These are phyloP conservation scores for Acrocera orbiculus DNA, from an alignment of 2,888 invertebrate genomes.

Conservation along the genomic window DNA sequence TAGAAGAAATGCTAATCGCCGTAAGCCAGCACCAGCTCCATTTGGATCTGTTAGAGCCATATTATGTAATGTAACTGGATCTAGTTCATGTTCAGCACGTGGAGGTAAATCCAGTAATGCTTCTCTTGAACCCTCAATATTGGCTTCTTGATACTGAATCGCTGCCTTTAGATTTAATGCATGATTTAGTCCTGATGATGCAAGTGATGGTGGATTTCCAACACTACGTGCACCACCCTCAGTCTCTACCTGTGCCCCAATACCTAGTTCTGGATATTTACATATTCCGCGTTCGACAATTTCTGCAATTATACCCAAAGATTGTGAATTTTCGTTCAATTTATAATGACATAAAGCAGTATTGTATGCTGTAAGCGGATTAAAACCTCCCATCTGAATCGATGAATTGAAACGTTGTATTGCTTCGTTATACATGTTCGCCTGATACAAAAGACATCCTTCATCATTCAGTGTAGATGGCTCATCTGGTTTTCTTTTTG, in stretches of 20 bases:
- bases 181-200: slow-evolving; percentile 92
- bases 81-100: slow-evolving; percentile 88
- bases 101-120: slow-evolving; percentile 82
- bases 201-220: slow-evolving; percentile 72
- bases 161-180: slow-evolving; percentile 98
- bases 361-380: slow-evolving; percentile 85
- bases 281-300: slow-evolving; percentile 92
- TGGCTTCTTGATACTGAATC: slow-evolving; percentile 86
- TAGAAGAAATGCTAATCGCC: slow-evolving; percentile 76
- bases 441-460: slow-evolving; percentile 89
- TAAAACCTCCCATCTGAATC: slow-evolving; percentile 74
- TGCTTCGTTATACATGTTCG: slow-evolving; percentile 76
- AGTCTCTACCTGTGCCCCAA: slow-evolving; percentile 86
- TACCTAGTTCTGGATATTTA: slow-evolving; percentile 92
- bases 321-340: slow-evolving; percentile 81
- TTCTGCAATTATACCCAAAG: slow-evolving; percentile 75
- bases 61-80: slow-evolving; percentile 94
- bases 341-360: slow-evolving; percentile 89
- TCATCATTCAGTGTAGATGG: slow-evolving; percentile 89
- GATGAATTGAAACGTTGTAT: slow-evolving; percentile 76
- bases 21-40: slow-evolving; percentile 73
- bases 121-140: slow-evolving; percentile 47
- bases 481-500: slow-evolving; percentile 74
- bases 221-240: slow-evolving; percentile 68
- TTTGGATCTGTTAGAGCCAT: slow-evolving; percentile 80